Evolutionary conservation across 1,140 invertebrate genomes (phyloP).

Genomic region (Chironomus tepperi): DNA sequence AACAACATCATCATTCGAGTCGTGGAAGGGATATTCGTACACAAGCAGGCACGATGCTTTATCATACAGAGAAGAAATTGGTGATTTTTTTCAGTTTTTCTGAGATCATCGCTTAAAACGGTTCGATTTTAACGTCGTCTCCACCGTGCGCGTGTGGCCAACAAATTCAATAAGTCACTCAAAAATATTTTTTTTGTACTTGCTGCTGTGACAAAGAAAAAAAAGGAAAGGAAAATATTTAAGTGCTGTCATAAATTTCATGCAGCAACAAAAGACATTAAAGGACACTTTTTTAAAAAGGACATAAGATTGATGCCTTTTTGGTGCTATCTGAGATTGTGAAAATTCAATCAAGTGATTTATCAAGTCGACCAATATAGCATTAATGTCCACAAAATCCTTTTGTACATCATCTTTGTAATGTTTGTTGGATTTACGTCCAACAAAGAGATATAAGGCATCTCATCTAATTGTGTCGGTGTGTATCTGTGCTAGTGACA

Average conservation of each 20-base stretch:
- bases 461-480: too few relatives aligned
- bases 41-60: background rate
- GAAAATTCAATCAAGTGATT: slow-evolving; percentile 12
- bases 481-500: too few relatives aligned
- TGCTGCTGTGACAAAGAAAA: background rate
- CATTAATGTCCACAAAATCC: too few relatives aligned
- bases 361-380: background rate
- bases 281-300: background rate
- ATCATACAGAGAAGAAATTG: background rate
- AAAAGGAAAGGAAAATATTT: background rate
- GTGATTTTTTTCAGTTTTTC: slow-evolving; percentile 2
- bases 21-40: too few relatives aligned
- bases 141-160: background rate
- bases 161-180: too few relatives aligned
- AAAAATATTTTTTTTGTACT: background rate
- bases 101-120: slow-evolving; percentile 17
- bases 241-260: slow-evolving; percentile 13
- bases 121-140: background rate
- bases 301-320: background rate
- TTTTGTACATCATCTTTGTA: background rate
- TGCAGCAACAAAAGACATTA: slow-evolving; percentile 17
- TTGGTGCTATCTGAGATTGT: slow-evolving; percentile 21
- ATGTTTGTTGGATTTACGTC: background rate
- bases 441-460: background rate
- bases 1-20: too few relatives aligned